phyloP scores from a whole-genome alignment of 2,797 vertebrate species.

The Cynopterus sphinx region DNA sequence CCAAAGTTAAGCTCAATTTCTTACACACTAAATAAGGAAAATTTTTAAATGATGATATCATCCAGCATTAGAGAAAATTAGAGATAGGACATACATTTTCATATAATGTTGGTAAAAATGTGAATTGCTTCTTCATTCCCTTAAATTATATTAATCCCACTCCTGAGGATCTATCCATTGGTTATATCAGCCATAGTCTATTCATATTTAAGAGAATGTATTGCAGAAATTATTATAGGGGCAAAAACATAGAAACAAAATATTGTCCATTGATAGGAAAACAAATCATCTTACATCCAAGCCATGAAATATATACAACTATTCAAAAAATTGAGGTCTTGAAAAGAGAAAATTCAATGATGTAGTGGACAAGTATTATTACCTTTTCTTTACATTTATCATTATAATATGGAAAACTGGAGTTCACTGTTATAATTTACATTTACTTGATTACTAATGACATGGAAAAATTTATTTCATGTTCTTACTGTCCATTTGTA shows the following conservation, averaged over 20 bases:
- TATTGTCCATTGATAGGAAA: background rate
- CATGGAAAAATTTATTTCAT: background rate
- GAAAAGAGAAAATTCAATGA: background rate
- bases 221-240: background rate
- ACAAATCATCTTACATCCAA: background rate
- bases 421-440: background rate
- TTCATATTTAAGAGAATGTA: background rate
- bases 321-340: background rate
- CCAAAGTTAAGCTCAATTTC: background rate
- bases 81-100: background rate
- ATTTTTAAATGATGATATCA: background rate
- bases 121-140: background rate
- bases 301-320: background rate
- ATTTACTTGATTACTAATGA: background rate
- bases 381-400: background rate
- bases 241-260: slow-evolving; percentile 8
- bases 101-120: background rate
- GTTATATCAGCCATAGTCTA: background rate
- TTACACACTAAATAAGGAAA: background rate
- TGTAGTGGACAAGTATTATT: background rate
- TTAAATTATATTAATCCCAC: background rate
- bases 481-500: background rate
- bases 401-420: background rate
- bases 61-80: background rate
- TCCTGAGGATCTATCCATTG: background rate